These are phyloP conservation scores for Bilobella aurantiaca DNA, from an alignment of 1,140 invertebrate species.

Conservation along the genomic window DNA sequence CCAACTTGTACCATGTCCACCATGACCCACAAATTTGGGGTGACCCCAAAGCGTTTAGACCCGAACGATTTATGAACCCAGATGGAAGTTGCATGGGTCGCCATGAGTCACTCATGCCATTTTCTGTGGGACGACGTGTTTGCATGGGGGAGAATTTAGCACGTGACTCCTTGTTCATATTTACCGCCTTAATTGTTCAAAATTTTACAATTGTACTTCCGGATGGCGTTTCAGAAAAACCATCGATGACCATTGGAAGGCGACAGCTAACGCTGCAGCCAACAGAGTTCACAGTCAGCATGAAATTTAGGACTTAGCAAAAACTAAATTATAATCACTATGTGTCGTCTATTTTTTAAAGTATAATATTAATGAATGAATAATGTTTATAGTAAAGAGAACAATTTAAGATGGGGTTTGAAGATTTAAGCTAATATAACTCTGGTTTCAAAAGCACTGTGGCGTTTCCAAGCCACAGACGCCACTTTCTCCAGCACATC, in stretches of 20 bases:
- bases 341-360: background rate
- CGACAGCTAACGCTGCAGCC: background rate
- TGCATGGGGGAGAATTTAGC: conserved; percentile 42
- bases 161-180: conserved; percentile 41
- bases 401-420: too few relatives aligned
- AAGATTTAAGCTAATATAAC: too few relatives aligned
- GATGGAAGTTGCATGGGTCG: background rate
- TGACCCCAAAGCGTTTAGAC: conserved; percentile 41
- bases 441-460: too few relatives aligned
- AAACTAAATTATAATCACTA: background rate
- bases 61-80: conserved; percentile 42
- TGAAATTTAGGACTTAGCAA: background rate
- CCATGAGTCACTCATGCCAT: conserved; percentile 7
- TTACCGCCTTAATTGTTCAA: conserved; percentile 40
- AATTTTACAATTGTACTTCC: conserved; percentile 38
- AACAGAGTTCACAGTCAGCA: background rate
- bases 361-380: too few relatives aligned
- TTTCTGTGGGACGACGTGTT: conserved; percentile 23
- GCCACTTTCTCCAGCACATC: too few relatives aligned
- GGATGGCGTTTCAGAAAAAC: background rate
- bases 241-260: background rate
- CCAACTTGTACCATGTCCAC: conserved; percentile 41
- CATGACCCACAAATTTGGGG: conserved; percentile 41
- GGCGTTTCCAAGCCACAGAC: too few relatives aligned
- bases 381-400: too few relatives aligned